Evolutionary conservation across 2,888 invertebrate genomes (phyloP), one percentile per base, ranked within the genome.

Genomic region (Ophioninae sp.): DNA sequence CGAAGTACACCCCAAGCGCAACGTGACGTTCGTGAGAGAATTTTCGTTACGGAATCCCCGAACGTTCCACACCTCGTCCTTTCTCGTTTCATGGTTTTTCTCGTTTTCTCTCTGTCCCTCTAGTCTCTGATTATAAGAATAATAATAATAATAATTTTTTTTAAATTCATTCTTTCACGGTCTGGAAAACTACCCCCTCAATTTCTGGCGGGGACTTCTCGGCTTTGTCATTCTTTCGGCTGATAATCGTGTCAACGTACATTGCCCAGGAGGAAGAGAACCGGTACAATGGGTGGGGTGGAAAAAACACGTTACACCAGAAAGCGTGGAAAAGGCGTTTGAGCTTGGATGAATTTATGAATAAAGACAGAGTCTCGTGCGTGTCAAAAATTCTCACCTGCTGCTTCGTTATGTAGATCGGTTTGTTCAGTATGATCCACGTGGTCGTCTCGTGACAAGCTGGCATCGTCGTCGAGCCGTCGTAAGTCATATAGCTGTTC

Each of bases 381-480:
- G 50, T 30, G 21, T 72, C 56, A 68, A 50, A 65, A 84, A 84
- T 84, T 89, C 93, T 93, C 93, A 98, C 99, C 96, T 99, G 98
- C 95, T 98, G 97, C 94, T 97, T 97, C 86, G 98, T 98, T 93
- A 99, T 98, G 94, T 99, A 99, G 93, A 99, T 98, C 86, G 99
- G 99, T 93, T 98, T 98, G 94, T 99, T 99, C 93, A 99, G 95
- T 91, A 99, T 97, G 93, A 99, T 95, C 99, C 99, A 99, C 90
- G 99, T 99, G 93, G 99, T 99, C 37, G 99, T 99, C 94, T 99
- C 99, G 93, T 98, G 97, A 94, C 99, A 99, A 86, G 98, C 98
- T 3, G 99, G 99, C 93, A 98, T 97, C 77, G 99, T 99, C 81
- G 98, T 97, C 64, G 99, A 99, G 72, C 99, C 99, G 91, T 99